A percentile compares a stretch with the other conserved stretches of the same genome.
Conservation (phyloP, 2,113 vertebrate species). For the Hemiscyllium ocellatum region DNA sequence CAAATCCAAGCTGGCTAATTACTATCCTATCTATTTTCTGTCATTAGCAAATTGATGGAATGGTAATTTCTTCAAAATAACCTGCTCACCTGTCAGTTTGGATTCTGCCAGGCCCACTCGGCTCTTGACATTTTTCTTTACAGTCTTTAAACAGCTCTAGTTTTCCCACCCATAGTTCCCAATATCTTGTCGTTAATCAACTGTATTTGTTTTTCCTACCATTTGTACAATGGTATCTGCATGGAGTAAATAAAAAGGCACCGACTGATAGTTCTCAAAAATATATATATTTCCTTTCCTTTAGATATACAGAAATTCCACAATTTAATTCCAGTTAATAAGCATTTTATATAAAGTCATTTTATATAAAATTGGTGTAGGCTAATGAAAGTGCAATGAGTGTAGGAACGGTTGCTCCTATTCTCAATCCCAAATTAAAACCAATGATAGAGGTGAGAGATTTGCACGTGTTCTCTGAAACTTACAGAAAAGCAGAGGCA, state of each 20-base stretch:
- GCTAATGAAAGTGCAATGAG: neutral
- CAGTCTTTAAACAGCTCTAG: too few relatives aligned
- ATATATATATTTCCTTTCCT: slow-evolving; percentile 4
- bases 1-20: too few relatives aligned
- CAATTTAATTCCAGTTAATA: neutral
- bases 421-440: neutral
- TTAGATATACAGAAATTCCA: neutral
- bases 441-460: neutral
- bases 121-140: too few relatives aligned
- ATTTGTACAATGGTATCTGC: neutral
- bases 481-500: neutral
- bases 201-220: too few relatives aligned
- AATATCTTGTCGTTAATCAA: too few relatives aligned
- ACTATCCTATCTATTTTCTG: too few relatives aligned
- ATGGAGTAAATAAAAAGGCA: neutral
- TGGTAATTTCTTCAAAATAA: too few relatives aligned
- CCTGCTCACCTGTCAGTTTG: too few relatives aligned
- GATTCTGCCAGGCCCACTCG: too few relatives aligned
- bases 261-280: neutral
- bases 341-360: neutral
- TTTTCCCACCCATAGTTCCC: too few relatives aligned
- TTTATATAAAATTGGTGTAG: neutral
- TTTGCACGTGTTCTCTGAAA: neutral
- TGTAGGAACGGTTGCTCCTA: neutral
- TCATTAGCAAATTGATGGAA: too few relatives aligned